A percentile compares a stretch with the other conserved stretches of the same genome.
Conservation (phyloP, 1,140 invertebrate species). For the Drosophila jambulina region DNA sequence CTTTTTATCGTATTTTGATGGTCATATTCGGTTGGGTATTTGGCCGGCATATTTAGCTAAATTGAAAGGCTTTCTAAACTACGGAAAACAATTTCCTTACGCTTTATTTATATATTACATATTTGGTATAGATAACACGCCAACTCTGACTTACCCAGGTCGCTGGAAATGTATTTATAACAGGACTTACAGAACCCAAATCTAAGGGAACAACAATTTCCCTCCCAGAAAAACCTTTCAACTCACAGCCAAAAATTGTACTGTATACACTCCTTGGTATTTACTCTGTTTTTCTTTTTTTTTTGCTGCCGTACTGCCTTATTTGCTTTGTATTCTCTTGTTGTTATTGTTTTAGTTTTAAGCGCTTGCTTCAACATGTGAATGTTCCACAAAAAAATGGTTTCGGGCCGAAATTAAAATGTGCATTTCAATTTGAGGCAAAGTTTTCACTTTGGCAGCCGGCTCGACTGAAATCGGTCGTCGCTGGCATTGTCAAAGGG, state of each 20-base stretch:
- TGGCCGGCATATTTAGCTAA: constrained; percentile 66
- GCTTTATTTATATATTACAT: constrained; percentile 58
- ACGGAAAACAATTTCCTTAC: constrained; percentile 69
- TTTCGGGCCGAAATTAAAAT: constrained; percentile 73
- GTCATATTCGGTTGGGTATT: constrained; percentile 46
- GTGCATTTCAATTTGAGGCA: constrained; percentile 71
- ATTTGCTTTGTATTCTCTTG: constrained; percentile 39
- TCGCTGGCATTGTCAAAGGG: constrained; percentile 58
- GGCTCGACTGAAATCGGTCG: constrained; percentile 17
- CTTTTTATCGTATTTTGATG: constrained; percentile 19
- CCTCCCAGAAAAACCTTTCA: constrained; percentile 58
- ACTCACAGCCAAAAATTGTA: constrained; percentile 30
- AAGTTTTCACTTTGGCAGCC: constrained; percentile 69
- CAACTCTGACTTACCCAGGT: constrained; percentile 76
- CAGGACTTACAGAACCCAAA: constrained; percentile 60
- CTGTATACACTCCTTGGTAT: constrained; percentile 57
- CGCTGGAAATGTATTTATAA: constrained; percentile 64
- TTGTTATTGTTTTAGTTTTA: constrained; percentile 68
- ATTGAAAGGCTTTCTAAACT: constrained; percentile 78
- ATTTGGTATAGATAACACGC: constrained; percentile 61
- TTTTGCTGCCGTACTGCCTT: constrained; percentile 31
- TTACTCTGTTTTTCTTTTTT: constrained; percentile 44
- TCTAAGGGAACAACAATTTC: constrained; percentile 35
- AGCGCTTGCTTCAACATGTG: constrained; percentile 84
- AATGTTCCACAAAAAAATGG: constrained; percentile 84